phyloP scores from a whole-genome alignment of 2,888 invertebrate genomes.

The Agrypnus murinus region DNA sequence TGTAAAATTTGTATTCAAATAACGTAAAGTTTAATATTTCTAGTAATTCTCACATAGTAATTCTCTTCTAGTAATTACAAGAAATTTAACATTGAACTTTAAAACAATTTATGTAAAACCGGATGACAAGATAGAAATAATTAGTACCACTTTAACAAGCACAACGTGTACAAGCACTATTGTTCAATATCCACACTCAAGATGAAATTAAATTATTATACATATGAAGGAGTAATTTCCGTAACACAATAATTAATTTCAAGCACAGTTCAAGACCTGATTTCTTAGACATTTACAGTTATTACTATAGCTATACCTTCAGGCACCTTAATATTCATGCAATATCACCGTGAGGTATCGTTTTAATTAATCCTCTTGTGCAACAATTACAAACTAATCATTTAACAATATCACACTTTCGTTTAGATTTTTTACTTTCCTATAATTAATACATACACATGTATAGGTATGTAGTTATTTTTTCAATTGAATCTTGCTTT shows the following conservation, averaged over 20 bases:
- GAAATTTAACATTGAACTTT: slow-evolving; percentile 25
- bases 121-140: slow-evolving; percentile 5
- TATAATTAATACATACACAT: too few relatives aligned
- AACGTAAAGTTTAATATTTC: too few relatives aligned
- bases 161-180: background rate
- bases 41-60: too few relatives aligned
- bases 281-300: slow-evolving; percentile 3
- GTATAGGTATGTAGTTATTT: too few relatives aligned
- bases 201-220: slow-evolving; percentile 21
- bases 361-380: slow-evolving; percentile 1
- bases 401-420: background rate
- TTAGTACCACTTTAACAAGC: slow-evolving; percentile 18
- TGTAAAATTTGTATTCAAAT: too few relatives aligned
- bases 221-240: slow-evolving; percentile 19
- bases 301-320: slow-evolving; percentile 5
- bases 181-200: slow-evolving; percentile 4
- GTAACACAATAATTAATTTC: slow-evolving; percentile 22
- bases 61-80: too few relatives aligned
- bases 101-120: slow-evolving; percentile 22
- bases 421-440: too few relatives aligned
- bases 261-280: slow-evolving; percentile 7
- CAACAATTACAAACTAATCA: background rate
- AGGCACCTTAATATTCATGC: background rate
- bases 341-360: background rate
- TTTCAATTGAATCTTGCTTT: too few relatives aligned